A percentile compares a stretch with the other conserved stretches of the same genome.
Conservation (phyloP, 2,888 invertebrate species). For the Lydus trimaculatus region DNA sequence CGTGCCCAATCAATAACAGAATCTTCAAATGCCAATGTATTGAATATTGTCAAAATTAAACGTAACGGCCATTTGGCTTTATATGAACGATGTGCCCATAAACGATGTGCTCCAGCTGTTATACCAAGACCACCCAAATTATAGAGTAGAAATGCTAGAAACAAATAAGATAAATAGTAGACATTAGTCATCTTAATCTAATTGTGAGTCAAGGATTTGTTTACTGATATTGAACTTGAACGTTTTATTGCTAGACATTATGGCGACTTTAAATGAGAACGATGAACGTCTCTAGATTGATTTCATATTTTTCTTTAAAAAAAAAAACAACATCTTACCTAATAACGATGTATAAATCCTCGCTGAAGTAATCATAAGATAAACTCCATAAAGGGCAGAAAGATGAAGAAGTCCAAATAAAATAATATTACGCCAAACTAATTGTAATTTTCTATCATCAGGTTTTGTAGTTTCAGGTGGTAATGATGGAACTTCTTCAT, state of each 20-base stretch:
- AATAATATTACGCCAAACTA: conserved; percentile 79
- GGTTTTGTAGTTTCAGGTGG: conserved; percentile 50
- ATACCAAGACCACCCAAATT: conserved; percentile 66
- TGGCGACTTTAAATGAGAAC: background rate
- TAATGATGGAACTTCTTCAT: conserved; percentile 63
- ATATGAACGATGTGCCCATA: conserved; percentile 94
- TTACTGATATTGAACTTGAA: background rate
- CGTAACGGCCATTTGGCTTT: conserved; percentile 88
- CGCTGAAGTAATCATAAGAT: conserved; percentile 56
- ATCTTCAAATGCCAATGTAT: conserved; percentile 90
- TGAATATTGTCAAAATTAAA: conserved; percentile 77
- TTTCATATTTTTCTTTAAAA: too few species aligned
- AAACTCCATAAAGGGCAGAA: conserved; percentile 70
- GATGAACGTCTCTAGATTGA: background rate
- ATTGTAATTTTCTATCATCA: conserved; percentile 65
- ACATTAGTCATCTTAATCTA: background rate
- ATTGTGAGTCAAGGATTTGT: background rate
- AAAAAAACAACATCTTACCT: background rate
- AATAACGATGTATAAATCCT: background rate
- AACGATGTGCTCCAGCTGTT: conserved; percentile 91
- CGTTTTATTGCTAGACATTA: background rate
- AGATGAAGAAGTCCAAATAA: conserved; percentile 74
- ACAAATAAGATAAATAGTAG: conserved; percentile 5
- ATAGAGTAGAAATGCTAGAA: conserved; percentile 15
- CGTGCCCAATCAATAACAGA: conserved; percentile 87